Evolutionary conservation across 2,797 vertebrate genomes (phyloP).

Genomic region (Notolabrus celidotus): DNA sequence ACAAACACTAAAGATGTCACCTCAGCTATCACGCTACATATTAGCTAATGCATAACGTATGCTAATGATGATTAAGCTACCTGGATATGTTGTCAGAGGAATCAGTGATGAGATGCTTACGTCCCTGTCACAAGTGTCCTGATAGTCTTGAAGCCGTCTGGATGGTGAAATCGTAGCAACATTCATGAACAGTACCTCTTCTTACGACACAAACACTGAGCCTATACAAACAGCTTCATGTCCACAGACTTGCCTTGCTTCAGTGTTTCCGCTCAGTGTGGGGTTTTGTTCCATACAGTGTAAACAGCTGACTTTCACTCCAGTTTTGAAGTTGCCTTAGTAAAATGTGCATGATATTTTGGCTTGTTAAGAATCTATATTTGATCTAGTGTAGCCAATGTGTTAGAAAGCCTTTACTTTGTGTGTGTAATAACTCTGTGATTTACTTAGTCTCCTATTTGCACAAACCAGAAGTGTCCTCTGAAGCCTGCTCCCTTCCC

Average conservation of each 20-base stretch:
- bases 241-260: constrained; percentile 38
- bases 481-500: constrained; percentile 61
- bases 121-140: background rate
- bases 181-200: constrained; percentile 22
- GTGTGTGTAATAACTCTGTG: constrained; percentile 66
- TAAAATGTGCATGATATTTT: constrained; percentile 74
- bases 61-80: background rate
- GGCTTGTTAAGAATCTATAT: constrained; percentile 70
- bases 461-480: constrained; percentile 82
- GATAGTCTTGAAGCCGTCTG: constrained; percentile 1
- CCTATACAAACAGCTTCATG: background rate
- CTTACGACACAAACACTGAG: constrained; percentile 4
- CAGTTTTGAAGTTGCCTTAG: constrained; percentile 79
- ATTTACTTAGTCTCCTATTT: constrained; percentile 71
- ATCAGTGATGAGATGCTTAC: background rate
- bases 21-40: background rate
- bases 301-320: constrained; percentile 53
- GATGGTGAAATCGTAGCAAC: constrained; percentile 39
- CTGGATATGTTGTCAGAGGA: background rate
- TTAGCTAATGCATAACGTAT: background rate
- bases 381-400: constrained; percentile 63
- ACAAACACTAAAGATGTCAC: background rate
- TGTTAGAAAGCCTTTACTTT: constrained; percentile 61
- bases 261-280: constrained; percentile 18
- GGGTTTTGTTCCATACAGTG: constrained; percentile 38